phyloP scores from a whole-genome alignment of 2,888 invertebrate species.

The Alviniconcha strummeri region DNA sequence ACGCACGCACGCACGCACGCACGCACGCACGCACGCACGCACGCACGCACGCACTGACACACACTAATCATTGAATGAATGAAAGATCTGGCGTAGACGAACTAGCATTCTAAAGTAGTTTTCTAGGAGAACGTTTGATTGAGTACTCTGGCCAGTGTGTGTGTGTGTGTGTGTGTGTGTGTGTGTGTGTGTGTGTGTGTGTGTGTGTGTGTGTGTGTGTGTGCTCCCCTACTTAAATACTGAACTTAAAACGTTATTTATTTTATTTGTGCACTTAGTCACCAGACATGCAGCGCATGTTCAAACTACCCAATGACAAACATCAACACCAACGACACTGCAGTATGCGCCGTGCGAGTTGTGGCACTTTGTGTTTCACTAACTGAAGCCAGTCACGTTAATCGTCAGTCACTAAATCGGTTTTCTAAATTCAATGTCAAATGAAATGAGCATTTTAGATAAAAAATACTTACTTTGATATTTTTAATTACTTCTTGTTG shows the following conservation, averaged over 20 bases:
- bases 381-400: neutral
- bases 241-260: neutral
- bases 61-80: neutral
- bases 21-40: neutral
- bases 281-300: neutral
- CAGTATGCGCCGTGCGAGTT: neutral
- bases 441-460: no score
- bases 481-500: no score
- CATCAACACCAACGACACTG: neutral
- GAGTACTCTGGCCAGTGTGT: neutral
- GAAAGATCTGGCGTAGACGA: neutral
- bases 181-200: slow-evolving; percentile 13
- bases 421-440: neutral
- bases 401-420: neutral
- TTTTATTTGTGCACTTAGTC: neutral
- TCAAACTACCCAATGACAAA: neutral
- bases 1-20: neutral
- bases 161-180: slow-evolving; percentile 15
- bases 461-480: no score
- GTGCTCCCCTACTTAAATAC: neutral
- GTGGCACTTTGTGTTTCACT: neutral
- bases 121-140: neutral
- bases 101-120: no score
- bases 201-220: neutral
- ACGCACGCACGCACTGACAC: neutral